Evolutionary conservation across 64 coral and sea anemone genomes (phyloP).

Genomic region (Stylophora pistillata): DNA sequence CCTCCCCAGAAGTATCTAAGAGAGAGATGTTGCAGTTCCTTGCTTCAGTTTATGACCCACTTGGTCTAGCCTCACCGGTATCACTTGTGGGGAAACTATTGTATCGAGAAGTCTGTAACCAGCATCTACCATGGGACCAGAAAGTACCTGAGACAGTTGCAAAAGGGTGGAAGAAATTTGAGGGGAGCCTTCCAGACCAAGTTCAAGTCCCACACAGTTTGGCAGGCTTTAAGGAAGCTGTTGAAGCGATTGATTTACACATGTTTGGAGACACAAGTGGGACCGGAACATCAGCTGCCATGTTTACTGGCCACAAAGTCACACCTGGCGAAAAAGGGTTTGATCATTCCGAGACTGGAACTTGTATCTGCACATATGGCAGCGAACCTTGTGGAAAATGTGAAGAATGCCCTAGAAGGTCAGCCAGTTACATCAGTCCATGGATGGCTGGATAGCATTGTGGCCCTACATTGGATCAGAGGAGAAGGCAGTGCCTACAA

Average conservation of each 20-base stretch:
- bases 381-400: slow-evolving; percentile 48
- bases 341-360: slow-evolving; percentile 37
- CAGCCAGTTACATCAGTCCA: slow-evolving; percentile 26
- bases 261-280: slow-evolving; percentile 38
- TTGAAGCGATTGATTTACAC: slow-evolving; percentile 1
- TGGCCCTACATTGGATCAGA: slow-evolving; percentile 38
- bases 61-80: too few species aligned
- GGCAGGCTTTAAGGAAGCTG: not conserved
- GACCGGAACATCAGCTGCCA: slow-evolving; percentile 13
- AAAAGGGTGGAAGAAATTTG: slow-evolving; percentile 2
- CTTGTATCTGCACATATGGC: slow-evolving; percentile 40
- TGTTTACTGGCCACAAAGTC: slow-evolving; percentile 13
- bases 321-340: slow-evolving; percentile 15
- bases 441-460: slow-evolving; percentile 61
- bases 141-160: not conserved
- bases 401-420: slow-evolving; percentile 47
- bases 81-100: too few species aligned
- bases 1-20: too few species aligned
- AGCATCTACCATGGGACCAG: slow-evolving; percentile 41
- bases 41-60: too few species aligned
- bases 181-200: slow-evolving; percentile 22
- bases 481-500: slow-evolving; percentile 33
- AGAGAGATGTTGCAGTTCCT: too few species aligned
- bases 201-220: slow-evolving; percentile 26
- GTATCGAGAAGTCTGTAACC: too few species aligned